Base-by-base conservation (phyloP, 2,888 invertebrate genomes). In the Dasypogon diadema region DNA sequence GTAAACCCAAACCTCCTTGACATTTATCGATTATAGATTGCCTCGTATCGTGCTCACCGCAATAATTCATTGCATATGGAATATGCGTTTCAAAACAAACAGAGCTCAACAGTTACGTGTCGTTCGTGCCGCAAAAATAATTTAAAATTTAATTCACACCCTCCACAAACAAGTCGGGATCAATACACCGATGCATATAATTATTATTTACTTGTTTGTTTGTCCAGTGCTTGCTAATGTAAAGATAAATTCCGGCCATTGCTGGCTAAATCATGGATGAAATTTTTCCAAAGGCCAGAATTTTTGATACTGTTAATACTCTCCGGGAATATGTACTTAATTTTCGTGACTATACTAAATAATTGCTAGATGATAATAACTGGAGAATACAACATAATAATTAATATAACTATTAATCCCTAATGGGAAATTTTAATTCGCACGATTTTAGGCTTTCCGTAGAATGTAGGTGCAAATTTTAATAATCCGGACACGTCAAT, bases 101-200 rank as follows among this genome's bases (percentile, higher is more conserved):
- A 70, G 18, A 18, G 21, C 54, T 70, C 70, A 54, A 14, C 54
- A 34, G 24, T 70, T 54, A 63, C 70, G 54, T 70, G 70, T 54
- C 54, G 34, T 70, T 70, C 54, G 16, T 26, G 70, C 70, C 70
- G 18, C 70, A 70, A 70, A 70, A 70, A 70, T 70, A 70, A 70
- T 70, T 70, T 70, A 54, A 70, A 70, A 70, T 70, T 70, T 70
- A 70, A 70, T 70, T 54, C 54, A 18, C 14, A 54, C 21, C 18
- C 18, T n/a, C 21, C 21, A 24, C 21, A 18, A 14, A 12, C 18
- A 30, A 30, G 18, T 21, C 21, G 30, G 10, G 16, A 42, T 42
- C 70, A 14, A 26, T 22, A n/a, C 48, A 65, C 48, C 48, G 14
- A 65, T 65, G 65, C 65, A 65, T n/a, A n/a, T 65, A 65, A 65